Evolutionary conservation across 2,888 invertebrate genomes (phyloP).

Genomic region (Hydraecia micacea): DNA sequence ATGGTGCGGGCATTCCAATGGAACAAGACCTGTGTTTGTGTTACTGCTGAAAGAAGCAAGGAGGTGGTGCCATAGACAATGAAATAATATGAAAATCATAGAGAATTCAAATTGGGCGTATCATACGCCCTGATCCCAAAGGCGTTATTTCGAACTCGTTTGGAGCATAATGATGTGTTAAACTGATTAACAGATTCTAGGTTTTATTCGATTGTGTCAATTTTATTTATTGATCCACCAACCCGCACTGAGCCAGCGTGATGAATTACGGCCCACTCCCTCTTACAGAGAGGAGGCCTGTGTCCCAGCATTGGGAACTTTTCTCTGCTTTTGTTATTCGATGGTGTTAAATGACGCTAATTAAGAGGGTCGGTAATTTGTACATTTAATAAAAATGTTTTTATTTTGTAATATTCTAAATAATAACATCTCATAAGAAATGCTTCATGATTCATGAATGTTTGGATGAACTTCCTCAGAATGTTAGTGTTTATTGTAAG

Average conservation of each 20-base stretch:
- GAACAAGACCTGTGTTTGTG: neutral
- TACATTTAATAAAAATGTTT: conserved; percentile 20
- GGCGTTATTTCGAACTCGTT: neutral
- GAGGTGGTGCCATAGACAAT: neutral
- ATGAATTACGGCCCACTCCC: too few relatives aligned
- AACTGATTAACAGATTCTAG: neutral
- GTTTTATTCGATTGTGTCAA: neutral
- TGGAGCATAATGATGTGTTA: neutral
- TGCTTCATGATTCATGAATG: conserved; percentile 43
- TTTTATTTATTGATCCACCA: too few relatives aligned
- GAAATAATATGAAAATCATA: neutral
- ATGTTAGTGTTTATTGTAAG: conserved; percentile 35
- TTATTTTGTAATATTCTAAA: conserved; percentile 7
- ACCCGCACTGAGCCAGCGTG: too few relatives aligned
- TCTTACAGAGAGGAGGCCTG: too few relatives aligned
- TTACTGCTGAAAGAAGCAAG: neutral
- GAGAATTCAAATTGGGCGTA: neutral
- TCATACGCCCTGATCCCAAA: neutral
- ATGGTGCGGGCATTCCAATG: neutral
- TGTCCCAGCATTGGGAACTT: too few relatives aligned
- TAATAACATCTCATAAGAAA: conserved; percentile 31
- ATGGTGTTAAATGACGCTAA: neutral
- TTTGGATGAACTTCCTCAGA: conserved; percentile 42
- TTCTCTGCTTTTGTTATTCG: neutral
- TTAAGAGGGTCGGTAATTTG: conserved; percentile 6